Evolutionary conservation across 2,888 invertebrate genomes (phyloP), one percentile per base, ranked within the genome.

Genomic region (Cantharis flavilabris): DNA sequence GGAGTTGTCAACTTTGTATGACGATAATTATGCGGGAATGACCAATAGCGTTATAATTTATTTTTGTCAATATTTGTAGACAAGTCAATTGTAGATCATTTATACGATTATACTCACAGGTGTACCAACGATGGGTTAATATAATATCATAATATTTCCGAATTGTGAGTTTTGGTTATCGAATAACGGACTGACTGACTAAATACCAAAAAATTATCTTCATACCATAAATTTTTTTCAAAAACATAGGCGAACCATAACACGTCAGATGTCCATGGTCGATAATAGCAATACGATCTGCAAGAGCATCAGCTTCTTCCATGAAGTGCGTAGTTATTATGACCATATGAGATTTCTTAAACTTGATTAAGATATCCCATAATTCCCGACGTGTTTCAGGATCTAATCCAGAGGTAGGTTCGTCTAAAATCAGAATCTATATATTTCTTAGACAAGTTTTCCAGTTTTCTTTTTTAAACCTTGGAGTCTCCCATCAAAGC

Each of bases 291-390:
- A 64, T 64, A 1, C 64, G 64, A 64, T 64, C 64, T 13, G 18
- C 64, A 13, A 64, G 64, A 18, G 95, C 93, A 87, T 98, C 97
- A 3, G 97, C 97, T 88, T 98, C 98, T 88, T 98, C 98, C 97
- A 98, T 97, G 88, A 96, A 96, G 89, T 98, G 98, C 0, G 98
- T 98, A 11, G 96, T 96, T 71, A 98, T 91, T 13, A 98, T 88
- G 81, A 98, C 94, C 0, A 97, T 96, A 82, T 95, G 93, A 2
- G 92, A 89, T 76, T 93, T 82, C 20, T 84, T 76, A 20, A 81
- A 82, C 82, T 88, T 89, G 82, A 94, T 91, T 83, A 97, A 89
- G 78, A 97, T 90, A 85, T 97, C 95, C 98, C 98, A 98, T 71
- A 97, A 92, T 78, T 95, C 94, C 71, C 97, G 91, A 64, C 97